These are phyloP conservation scores for Girardia tigrina DNA, from an alignment of 2,888 invertebrate species.

Conservation along the genomic window DNA sequence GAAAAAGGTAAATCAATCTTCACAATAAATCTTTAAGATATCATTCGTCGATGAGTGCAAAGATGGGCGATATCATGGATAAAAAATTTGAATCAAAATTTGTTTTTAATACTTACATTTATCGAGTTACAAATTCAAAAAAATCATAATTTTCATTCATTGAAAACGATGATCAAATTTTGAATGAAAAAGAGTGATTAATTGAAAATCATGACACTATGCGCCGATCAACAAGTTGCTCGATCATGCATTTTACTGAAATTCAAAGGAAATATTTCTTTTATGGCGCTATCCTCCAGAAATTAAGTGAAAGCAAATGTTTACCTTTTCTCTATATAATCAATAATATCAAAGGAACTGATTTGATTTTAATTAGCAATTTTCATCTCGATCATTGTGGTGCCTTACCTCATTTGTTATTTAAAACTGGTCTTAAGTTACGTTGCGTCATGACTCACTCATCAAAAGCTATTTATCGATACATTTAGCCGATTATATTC, in stretches of 20 bases:
- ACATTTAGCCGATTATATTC: conserved; percentile 97
- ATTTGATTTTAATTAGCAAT: conserved; percentile 68
- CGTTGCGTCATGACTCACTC: conserved; percentile 99
- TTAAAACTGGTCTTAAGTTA: conserved; percentile 89
- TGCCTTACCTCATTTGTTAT: conserved; percentile 88
- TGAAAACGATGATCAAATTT: conserved; percentile 5
- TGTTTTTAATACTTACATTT: no score
- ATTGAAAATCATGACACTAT: background rate
- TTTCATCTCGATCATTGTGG: conserved; percentile 97
- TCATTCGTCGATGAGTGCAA: no score
- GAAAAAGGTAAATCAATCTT: no score
- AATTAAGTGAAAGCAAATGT: conserved; percentile 81
- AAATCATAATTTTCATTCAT: background rate
- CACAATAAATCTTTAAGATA: no score
- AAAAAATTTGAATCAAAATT: no score
- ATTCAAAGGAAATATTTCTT: conserved; percentile 87
- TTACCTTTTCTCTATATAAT: conserved; percentile 90
- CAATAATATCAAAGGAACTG: conserved; percentile 73
- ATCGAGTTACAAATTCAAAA: no score
- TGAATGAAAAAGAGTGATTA: conserved; percentile 24
- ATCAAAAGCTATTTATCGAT: conserved; percentile 94
- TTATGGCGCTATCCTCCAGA: conserved; percentile 97
- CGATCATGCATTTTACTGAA: conserved; percentile 92
- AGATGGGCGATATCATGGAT: no score
- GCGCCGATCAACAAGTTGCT: conserved; percentile 97